A percentile compares a stretch with the other conserved stretches of the same genome.
These are phyloP conservation scores for Cantharis lateralis DNA, from an alignment of 2,888 invertebrate species.

Conservation along the genomic window DNA sequence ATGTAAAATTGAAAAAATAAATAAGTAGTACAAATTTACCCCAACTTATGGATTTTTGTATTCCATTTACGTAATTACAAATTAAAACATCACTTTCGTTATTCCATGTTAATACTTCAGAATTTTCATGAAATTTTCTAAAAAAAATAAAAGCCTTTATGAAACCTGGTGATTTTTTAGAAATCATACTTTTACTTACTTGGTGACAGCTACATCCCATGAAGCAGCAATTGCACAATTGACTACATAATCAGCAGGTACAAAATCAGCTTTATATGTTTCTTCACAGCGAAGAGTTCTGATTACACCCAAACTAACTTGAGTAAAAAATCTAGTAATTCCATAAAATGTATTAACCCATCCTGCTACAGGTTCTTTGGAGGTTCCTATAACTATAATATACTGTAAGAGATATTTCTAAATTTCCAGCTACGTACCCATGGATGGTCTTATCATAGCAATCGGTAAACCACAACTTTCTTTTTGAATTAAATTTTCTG, in stretches of 20 bases:
- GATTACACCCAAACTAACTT: conserved; percentile 76
- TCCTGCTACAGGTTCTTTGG: conserved; percentile 74
- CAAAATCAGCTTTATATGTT: conserved; percentile 73
- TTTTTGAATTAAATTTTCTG: conserved; percentile 61
- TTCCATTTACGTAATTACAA: conserved; percentile 27
- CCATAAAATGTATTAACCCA: conserved; percentile 94
- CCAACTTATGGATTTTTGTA: conserved; percentile 36
- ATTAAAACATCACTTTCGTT: conserved; percentile 5
- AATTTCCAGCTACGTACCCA: conserved; percentile 39
- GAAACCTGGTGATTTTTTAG: background rate
- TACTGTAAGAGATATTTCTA: conserved; percentile 30
- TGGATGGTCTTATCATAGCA: conserved; percentile 71
- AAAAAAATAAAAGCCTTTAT: too few relatives aligned
- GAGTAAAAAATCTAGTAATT: conserved; percentile 75
- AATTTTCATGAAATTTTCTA: conserved; percentile 9
- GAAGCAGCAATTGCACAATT: conserved; percentile 80
- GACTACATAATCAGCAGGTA: conserved; percentile 76
- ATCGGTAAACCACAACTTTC: conserved; percentile 58
- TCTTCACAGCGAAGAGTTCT: conserved; percentile 74
- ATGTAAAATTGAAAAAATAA: background rate
- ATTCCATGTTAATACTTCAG: background rate
- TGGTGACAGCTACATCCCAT: conserved; percentile 61
- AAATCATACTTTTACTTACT: conserved; percentile 29
- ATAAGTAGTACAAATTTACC: conserved; percentile 22
- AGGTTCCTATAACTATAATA: conserved; percentile 64